Base-by-base conservation (phyloP, 2,113 vertebrate species). In the Lanius ludovicianus region DNA sequence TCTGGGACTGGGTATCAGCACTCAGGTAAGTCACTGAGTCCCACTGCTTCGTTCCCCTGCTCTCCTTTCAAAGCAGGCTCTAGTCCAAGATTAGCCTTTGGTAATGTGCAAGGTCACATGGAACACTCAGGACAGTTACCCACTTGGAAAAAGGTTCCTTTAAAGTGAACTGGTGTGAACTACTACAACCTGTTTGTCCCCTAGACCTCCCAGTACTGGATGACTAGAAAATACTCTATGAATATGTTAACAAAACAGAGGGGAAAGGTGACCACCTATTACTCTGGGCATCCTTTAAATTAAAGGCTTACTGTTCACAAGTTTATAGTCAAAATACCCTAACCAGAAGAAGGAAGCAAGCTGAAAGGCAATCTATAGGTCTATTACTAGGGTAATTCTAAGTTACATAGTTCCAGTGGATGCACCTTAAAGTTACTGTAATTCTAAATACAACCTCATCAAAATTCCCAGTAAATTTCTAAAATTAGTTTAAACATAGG, bases 1-100 rank as follows among this genome's bases (percentile, higher is more conserved):
- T 19, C 97, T 99, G 33, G 97, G 97, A 50, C 92, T 99, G 63
- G 73, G 96, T 74, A 96, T 99, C 84, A 95, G 97, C 85, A 97
- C 96, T 70, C 99, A 99, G 99, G 99, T 99, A 96, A 97, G 87
- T 39, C 31, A 8, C 13, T 19, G 9, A 56, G 44, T 49, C 3
- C 7, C 21, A 5, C 21, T 22, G 19, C 64, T 63, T 15, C 6
- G 7, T 14, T 41, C 35, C 52, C 35, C 25, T 6, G 2, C 28
- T 42, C n/a, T 80, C 19, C 30, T 68, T 50, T 2, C 3, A 57
- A 70, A 63, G 33, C 25, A 35, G 9, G 30, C 42, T 70, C 47
- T 71, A 14, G 17, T 76, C 33, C 46, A 65, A 30, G 13, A 41
- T 57, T 15, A 63, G 64, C 33, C 33, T 78, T 27, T 13, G 15